Evolutionary conservation across 2,888 invertebrate genomes (phyloP).

Genomic region (Machimus atricapillus): DNA sequence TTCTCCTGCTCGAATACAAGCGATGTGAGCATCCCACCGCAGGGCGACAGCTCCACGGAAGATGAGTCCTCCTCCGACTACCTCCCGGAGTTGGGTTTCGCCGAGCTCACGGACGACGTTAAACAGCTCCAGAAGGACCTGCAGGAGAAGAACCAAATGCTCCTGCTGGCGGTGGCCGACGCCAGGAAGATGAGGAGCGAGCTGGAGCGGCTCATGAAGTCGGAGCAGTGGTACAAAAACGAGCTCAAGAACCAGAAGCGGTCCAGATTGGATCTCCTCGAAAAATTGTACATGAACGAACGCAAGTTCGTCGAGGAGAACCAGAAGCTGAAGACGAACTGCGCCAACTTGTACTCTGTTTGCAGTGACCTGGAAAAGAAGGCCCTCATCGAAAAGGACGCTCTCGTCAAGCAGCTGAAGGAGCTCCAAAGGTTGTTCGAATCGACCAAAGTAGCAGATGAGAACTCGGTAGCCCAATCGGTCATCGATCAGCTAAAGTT

Average conservation of each 20-base stretch:
- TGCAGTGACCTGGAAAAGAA: constrained; percentile 54
- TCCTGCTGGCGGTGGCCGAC: constrained; percentile 54
- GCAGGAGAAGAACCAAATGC: constrained; percentile 50
- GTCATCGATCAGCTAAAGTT: constrained; percentile 48
- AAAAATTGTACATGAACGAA: constrained; percentile 58
- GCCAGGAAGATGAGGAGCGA: constrained; percentile 56
- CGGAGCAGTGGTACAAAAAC: constrained; percentile 60
- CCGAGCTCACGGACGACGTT: constrained; percentile 6
- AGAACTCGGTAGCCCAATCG: not conserved
- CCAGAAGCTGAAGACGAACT: constrained; percentile 57
- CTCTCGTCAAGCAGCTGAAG: constrained; percentile 32
- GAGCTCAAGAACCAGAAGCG: constrained; percentile 57
- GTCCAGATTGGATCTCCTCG: constrained; percentile 56
- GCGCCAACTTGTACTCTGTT: constrained; percentile 53
- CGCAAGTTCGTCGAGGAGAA: constrained; percentile 58
- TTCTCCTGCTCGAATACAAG: constrained; percentile 34
- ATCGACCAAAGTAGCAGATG: not conserved
- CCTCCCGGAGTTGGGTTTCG: not conserved
- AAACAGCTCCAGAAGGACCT: not conserved
- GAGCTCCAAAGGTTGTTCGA: constrained; percentile 14
- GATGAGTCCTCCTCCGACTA: not conserved
- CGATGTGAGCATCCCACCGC: not conserved
- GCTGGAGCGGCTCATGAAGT: constrained; percentile 56
- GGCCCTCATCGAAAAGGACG: constrained; percentile 48
- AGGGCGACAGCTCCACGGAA: not conserved